Base-by-base conservation (phyloP, 2,113 vertebrate species). In the Amblyornis subalaris region DNA sequence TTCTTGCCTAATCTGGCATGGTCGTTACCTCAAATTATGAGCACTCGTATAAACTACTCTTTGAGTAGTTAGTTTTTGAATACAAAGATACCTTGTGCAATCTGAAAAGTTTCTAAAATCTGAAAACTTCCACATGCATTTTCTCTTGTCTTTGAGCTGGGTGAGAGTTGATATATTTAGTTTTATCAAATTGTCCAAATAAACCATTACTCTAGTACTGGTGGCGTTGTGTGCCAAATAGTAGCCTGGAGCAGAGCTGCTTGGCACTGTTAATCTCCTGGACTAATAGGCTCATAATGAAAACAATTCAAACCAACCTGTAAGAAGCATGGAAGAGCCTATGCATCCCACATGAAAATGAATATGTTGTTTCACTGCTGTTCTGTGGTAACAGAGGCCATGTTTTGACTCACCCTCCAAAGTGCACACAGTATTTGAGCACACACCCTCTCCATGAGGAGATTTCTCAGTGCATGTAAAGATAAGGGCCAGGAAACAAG, bases 351-450 rank as follows among this genome's bases (percentile, higher is more conserved):
- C 54, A 54, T 36, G 38, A 29, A 87, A 88, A 48, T 0, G 2
- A 67, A 6, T 33, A 33, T 7, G 25, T 53, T 62, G 31, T 51
- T 87, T 71, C 35, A 19, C 65, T 75, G 28, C 10, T 35, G 40
- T 62, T 81, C 73, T 50, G 50, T 31, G 42, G 29, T 50, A 61
- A 87, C n/a, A 71, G 48, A 31, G 31, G 14, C 22, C 18, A 20
- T 47, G 21, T 53, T 75, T 78, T 50, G 14, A 61, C 18, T 67
- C 17, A 7, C 7, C 8, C 23, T 54, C 3, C 0, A 35, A 81
- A 84, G 18, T 0, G 1, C 1, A 0, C 4, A 4, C 21, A 9
- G 4, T 35, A 66, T 74, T 71, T 77, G 26, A 3, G 1, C 23
- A 8, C 12, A 10, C 7, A 48, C 5, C 13, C 2, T 66, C 29